Conservation (phyloP, 2,113 vertebrate genomes). For the Myotis yumanensis region DNA sequence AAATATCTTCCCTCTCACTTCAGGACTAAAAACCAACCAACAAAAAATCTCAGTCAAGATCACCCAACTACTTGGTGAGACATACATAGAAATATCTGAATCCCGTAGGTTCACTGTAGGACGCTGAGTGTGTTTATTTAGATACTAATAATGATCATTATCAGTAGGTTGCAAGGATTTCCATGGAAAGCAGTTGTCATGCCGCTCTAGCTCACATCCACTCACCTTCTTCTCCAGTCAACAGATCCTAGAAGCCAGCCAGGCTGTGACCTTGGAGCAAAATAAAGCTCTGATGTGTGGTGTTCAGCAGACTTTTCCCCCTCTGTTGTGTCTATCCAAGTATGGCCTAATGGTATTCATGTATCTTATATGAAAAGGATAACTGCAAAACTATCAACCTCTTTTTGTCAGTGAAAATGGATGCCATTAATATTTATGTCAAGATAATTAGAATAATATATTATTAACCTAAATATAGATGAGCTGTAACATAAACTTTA, state of each 20-base stretch:
- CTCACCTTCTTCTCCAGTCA: background rate
- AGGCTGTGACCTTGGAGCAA: background rate
- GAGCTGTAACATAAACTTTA: background rate
- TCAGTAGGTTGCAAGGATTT: background rate
- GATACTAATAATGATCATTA: background rate
- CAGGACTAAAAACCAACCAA: background rate
- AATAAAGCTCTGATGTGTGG: background rate
- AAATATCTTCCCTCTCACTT: background rate
- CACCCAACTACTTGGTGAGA: background rate
- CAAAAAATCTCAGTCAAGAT: background rate
- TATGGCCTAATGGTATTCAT: background rate
- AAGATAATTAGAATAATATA: background rate
- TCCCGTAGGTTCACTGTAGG: background rate
- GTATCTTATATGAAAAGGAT: background rate
- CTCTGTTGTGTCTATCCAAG: background rate
- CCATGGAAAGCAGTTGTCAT: background rate
- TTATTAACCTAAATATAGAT: background rate
- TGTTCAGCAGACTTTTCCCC: background rate
- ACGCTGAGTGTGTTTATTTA: background rate
- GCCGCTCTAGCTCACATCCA: background rate
- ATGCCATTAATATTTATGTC: background rate
- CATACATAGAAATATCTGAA: background rate
- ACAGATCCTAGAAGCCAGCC: background rate
- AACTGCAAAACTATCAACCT: background rate
- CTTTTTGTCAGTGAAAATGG: background rate